Base-by-base conservation (phyloP, 2,797 vertebrate species). In the Heteromormyrus szaboi region DNA sequence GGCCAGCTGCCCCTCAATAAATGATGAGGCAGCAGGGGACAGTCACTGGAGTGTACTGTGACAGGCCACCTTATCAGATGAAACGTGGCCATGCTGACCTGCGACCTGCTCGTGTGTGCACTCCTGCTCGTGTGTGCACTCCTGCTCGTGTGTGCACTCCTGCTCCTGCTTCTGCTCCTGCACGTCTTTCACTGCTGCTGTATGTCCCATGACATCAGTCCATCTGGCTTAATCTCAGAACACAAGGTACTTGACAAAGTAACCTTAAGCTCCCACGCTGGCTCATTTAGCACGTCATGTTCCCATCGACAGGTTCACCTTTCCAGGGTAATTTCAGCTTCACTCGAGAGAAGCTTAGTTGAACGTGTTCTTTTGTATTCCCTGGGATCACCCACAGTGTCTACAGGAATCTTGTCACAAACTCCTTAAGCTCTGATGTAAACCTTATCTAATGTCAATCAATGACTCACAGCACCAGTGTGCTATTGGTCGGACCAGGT, bases 131-230 rank as follows among this genome's bases (percentile, higher is more conserved):
- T 29, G 29, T n/a, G n/a, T n/a, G n/a, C n/a, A n/a, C 2, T 37
- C 29, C 29, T 33, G 29, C 33, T 2, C 33, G 0, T 33, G 33
- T 25, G 25, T 25, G 25, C 25, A 25, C 33, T 33, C 33, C 33
- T 37, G 22, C n/a, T 53, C 46, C 81, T 14, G 25, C 17, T 4
- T 33, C 29, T 29, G 44, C 81, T 9, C 3, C 83, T 25, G 3
- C 48, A 51, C 4, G 46, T 48, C n/a, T 11, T 19, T n/a, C 25
- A 11, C 25, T 29, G 84, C 48, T 22, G 44, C 44, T 12, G 48
- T 33, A 53, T 46, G 48, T 85, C 22, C 50, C 83, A 85, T 85
- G 83, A 48, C 83, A 85, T 79, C 37, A 46, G 76, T 85, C 83
- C 46, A 51, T 17, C 83, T 14, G 48, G 83, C 29, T 85, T 85